phyloP scores from a whole-genome alignment of 2,797 vertebrate species.

The Oreortyx pictus region DNA sequence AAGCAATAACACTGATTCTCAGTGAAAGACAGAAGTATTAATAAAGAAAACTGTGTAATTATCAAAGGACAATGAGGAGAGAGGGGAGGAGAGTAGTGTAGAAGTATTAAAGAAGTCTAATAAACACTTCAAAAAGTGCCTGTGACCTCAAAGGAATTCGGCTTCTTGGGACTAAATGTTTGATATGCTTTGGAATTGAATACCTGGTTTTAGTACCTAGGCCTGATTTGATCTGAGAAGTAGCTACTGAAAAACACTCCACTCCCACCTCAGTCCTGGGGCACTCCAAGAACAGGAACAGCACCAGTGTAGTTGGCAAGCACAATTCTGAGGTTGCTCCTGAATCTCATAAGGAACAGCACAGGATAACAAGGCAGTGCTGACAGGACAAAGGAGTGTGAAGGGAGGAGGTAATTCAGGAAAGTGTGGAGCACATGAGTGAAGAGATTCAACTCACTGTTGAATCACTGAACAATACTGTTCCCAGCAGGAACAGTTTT shows the following conservation, averaged over 20 bases:
- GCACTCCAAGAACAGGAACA: neutral
- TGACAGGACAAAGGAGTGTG: neutral
- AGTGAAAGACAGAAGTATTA: neutral
- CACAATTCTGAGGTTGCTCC: neutral
- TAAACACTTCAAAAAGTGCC: neutral
- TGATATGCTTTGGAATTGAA: neutral
- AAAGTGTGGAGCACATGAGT: fast-evolving
- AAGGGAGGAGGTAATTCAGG: neutral
- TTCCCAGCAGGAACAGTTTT: neutral
- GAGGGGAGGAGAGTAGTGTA: neutral
- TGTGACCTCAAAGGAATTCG: neutral
- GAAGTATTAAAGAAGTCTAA: neutral
- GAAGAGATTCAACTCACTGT: no score
- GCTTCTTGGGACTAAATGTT: neutral
- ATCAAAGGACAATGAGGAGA: neutral
- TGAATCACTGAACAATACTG: no score
- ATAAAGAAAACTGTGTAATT: neutral
- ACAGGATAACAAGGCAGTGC: neutral
- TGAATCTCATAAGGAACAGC: neutral
- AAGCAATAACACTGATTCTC: neutral
- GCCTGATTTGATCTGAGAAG: neutral
- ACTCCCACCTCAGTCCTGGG: neutral
- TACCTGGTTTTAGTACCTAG: neutral
- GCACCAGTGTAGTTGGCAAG: neutral
- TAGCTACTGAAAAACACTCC: neutral